Conservation (phyloP, 2,113 vertebrate genomes). For the Abramis brama region DNA sequence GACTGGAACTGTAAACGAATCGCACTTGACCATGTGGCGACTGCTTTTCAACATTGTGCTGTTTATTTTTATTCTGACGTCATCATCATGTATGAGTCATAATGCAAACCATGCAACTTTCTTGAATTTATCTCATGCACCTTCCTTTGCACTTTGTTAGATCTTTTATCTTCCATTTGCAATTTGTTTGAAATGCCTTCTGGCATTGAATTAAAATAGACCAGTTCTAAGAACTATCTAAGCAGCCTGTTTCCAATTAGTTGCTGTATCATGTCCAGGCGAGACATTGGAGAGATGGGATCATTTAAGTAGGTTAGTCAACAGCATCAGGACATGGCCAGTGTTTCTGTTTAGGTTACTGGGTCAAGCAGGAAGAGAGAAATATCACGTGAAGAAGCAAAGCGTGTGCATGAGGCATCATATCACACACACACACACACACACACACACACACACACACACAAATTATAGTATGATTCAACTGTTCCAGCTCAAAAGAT, state of each 20-base stretch:
- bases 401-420: neutral
- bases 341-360: slow-evolving; percentile 30
- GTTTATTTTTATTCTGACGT: neutral
- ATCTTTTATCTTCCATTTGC: neutral
- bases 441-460: too few species aligned
- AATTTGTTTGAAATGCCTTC: neutral
- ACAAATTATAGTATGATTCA: slow-evolving; percentile 10
- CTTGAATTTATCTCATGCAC: neutral
- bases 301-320: slow-evolving; percentile 30
- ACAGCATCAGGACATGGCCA: neutral
- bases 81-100: neutral
- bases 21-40: neutral
- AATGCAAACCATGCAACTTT: neutral
- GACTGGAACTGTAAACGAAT: neutral
- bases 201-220: slow-evolving; percentile 8
- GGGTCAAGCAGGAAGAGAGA: slow-evolving; percentile 13
- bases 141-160: neutral
- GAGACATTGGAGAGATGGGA: slow-evolving; percentile 7
- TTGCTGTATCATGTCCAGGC: slow-evolving; percentile 12
- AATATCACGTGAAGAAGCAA: slow-evolving; percentile 16
- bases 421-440: neutral
- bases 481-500: neutral
- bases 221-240: slow-evolving; percentile 20
- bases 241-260: slow-evolving; percentile 20
- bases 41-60: neutral